Percentiles rank a stretch among this genome's conserved stretches.
Conservation (phyloP, 2,113 vertebrate species). For the Eurypyga helias region DNA sequence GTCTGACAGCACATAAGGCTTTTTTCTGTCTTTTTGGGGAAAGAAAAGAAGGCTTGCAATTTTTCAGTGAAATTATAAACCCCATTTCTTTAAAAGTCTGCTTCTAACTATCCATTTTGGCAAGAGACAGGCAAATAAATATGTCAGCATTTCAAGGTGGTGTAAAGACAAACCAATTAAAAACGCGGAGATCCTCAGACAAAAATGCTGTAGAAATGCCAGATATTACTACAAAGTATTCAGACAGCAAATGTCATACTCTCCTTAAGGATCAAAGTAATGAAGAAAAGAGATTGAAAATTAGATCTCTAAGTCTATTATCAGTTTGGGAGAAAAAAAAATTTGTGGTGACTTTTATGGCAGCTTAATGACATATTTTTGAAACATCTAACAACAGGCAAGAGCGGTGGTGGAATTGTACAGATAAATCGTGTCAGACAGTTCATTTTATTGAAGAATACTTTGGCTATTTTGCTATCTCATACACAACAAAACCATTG, state of each 20-base stretch:
- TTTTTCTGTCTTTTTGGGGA: background rate
- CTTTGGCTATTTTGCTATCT: slow-evolving; percentile 27
- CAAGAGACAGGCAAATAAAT: background rate
- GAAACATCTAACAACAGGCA: slow-evolving; percentile 1
- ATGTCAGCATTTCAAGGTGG: background rate
- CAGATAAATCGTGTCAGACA: slow-evolving; percentile 51
- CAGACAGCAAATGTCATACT: slow-evolving; percentile 33
- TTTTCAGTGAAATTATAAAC: background rate
- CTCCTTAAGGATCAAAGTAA: slow-evolving; percentile 62
- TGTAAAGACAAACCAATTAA: slow-evolving; percentile 9
- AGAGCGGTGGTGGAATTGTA: slow-evolving; percentile 47
- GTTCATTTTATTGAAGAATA: slow-evolving; percentile 44
- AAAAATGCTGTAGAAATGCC: slow-evolving; percentile 11
- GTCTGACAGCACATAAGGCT: background rate
- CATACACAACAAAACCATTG: background rate
- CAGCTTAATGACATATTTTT: slow-evolving; percentile 49
- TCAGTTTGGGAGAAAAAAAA: slow-evolving; percentile 47
- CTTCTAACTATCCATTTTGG: background rate
- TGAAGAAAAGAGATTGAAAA: slow-evolving; percentile 47
- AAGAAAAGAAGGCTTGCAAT: background rate
- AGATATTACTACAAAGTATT: slow-evolving; percentile 44
- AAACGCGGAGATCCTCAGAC: background rate
- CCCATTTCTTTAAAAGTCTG: background rate
- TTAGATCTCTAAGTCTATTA: slow-evolving; percentile 56
- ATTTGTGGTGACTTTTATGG: slow-evolving; percentile 51